Conservation (phyloP, 2,797 vertebrate genomes). For the Enteromius viviparus region DNA sequence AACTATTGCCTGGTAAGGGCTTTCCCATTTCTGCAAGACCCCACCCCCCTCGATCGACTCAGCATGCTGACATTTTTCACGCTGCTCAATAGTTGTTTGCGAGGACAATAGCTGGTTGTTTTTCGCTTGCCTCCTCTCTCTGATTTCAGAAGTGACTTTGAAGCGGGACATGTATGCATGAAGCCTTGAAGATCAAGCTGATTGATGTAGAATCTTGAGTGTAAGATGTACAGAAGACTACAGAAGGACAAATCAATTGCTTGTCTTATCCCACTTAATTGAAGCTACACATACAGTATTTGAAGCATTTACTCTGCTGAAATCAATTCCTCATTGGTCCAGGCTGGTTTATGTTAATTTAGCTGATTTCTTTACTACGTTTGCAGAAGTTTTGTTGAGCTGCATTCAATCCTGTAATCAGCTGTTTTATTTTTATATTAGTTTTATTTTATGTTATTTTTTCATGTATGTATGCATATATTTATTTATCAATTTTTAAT, state of each 20-base stretch:
- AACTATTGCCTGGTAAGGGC: constrained; percentile 75
- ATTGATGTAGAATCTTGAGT: background rate
- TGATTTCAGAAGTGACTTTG: constrained; percentile 6
- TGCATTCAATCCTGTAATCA: background rate
- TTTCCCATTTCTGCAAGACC: constrained; percentile 36
- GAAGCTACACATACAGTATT: background rate
- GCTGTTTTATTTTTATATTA: background rate
- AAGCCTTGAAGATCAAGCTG: background rate
- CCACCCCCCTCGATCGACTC: background rate
- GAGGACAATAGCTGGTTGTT: background rate
- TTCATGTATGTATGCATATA: background rate
- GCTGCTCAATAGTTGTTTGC: background rate
- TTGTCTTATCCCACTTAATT: background rate
- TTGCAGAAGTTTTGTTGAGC: background rate
- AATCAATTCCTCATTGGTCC: background rate
- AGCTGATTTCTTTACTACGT: background rate
- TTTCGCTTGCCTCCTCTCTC: background rate
- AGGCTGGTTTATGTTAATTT: background rate
- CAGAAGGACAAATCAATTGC: background rate
- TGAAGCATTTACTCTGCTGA: background rate
- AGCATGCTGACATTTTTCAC: constrained; percentile 13
- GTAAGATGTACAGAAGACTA: background rate
- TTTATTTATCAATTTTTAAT: background rate
- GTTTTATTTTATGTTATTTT: background rate
- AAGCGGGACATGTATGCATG: constrained; percentile 2